These are phyloP conservation scores for Sus scrofa DNA, from an alignment of 2,113 vertebrate species.

Conservation along the genomic window DNA sequence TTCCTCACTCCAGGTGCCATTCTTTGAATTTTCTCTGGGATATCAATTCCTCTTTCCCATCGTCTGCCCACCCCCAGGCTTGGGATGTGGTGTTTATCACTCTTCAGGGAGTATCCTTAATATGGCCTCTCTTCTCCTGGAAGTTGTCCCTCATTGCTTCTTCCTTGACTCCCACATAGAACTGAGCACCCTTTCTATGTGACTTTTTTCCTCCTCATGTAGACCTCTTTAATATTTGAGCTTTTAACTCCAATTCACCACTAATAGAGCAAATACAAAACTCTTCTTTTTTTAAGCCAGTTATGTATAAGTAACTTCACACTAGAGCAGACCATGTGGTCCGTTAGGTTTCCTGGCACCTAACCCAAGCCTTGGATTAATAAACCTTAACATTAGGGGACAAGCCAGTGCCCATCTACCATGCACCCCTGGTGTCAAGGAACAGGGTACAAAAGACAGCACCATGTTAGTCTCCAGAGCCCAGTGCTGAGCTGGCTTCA, in stretches of 20 bases:
- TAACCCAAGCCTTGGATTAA: neutral
- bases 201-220: neutral
- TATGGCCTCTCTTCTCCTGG: neutral
- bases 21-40: neutral
- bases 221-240: neutral
- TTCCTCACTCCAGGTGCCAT: neutral
- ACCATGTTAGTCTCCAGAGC: neutral
- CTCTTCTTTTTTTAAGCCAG: neutral
- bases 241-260: neutral
- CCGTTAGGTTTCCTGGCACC: neutral
- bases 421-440: neutral
- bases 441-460: neutral
- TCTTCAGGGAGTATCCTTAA: neutral
- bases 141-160: neutral
- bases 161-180: neutral
- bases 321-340: neutral
- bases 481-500: neutral
- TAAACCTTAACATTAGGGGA: neutral
- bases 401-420: neutral
- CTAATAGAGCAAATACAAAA: neutral
- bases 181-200: neutral
- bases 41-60: neutral
- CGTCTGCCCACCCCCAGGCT: neutral
- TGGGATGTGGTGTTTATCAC: neutral
- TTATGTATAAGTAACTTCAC: neutral